Evolutionary conservation across 2,797 vertebrate genomes (phyloP).

Genomic region (Picus viridis): DNA sequence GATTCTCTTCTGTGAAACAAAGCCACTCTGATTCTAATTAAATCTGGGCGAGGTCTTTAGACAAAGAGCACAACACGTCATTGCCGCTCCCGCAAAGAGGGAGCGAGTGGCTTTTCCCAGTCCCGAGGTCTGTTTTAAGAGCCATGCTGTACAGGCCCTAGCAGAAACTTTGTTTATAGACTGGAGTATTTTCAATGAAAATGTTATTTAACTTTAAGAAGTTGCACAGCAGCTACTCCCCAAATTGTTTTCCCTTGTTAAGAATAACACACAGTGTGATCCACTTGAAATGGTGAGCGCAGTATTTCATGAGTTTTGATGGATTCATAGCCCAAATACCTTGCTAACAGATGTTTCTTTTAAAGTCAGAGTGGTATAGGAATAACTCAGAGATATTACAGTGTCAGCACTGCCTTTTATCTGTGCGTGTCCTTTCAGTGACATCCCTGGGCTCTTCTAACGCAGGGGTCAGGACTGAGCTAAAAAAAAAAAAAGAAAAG

Average conservation of each 20-base stretch:
- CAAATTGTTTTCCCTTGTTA: constrained; percentile 61
- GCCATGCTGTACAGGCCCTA: constrained; percentile 4
- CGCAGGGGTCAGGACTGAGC: constrained; percentile 21
- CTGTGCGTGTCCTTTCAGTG: constrained; percentile 58
- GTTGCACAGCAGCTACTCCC: constrained; percentile 67
- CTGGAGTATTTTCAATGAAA: constrained; percentile 69
- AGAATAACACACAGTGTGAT: constrained; percentile 66
- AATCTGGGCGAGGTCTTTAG: not conserved
- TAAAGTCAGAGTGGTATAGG: constrained; percentile 49
- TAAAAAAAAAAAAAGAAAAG: not conserved
- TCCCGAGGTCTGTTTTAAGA: constrained; percentile 11
- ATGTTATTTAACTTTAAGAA: constrained; percentile 69
- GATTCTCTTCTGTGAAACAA: not conserved
- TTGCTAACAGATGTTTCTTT: constrained; percentile 74
- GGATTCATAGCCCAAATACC: constrained; percentile 66
- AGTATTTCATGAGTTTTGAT: constrained; percentile 66
- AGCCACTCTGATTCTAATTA: not conserved
- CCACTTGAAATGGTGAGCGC: constrained; percentile 45
- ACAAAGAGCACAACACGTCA: not conserved
- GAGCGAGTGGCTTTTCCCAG: not conserved
- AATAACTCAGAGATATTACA: constrained; percentile 72
- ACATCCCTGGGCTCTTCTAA: constrained; percentile 57
- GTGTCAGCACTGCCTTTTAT: constrained; percentile 71
- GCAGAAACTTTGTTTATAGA: constrained; percentile 56
- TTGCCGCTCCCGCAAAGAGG: not conserved